Evolutionary conservation across 2,797 vertebrate species (phyloP), one percentile per base, ranked within the genome.

Genomic region (Danio choprae): DNA sequence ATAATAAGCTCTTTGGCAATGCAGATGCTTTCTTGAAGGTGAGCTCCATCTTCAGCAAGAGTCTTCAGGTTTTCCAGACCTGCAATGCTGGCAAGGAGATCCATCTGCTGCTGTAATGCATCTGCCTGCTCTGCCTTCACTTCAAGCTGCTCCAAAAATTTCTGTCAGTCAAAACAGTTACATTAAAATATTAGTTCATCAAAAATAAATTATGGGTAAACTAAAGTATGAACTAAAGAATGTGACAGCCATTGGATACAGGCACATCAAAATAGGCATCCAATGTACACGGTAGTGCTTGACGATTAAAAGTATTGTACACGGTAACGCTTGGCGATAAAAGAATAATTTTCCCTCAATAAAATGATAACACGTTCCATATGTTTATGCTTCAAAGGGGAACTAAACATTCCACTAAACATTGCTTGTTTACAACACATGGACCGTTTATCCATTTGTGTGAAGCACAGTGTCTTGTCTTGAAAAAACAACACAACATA

Each of bases 121-220:
- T 91, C 90, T 40, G 91, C 93, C 59, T 93, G 91, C 69, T 94
- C 92, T 1, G 92, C 93, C 80, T 96, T 94, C 0, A 86, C 86
- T 60, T 95, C 92, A 74, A 98, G 95, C 84, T 94, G 90, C 81
- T 89, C 88, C 41, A 92, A 89, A 46, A 96, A 92, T 13, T 89
- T 91, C 96, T 97, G 84, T 0, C 5, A 62, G 12, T 50, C 22
- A 38, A 81, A 83, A 76, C 0, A 4, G 7, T 62, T n/a, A 59
- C 6, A 53, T 22, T 36, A 41, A 64, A n/a, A 18, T 5, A 15
- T 63, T 13, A 51, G 11, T 4, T 1, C 10, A 40, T 18, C 2
- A 63, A 20, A 51, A 74, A 20, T 43, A 2, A 11, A 1, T 40
- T 69, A 22, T 4, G 10, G 1, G 9, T 38, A 9, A 40, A 18